Evolutionary conservation across 2,113 vertebrate species (phyloP).

Genomic region (Paradoxurus hermaphroditus): DNA sequence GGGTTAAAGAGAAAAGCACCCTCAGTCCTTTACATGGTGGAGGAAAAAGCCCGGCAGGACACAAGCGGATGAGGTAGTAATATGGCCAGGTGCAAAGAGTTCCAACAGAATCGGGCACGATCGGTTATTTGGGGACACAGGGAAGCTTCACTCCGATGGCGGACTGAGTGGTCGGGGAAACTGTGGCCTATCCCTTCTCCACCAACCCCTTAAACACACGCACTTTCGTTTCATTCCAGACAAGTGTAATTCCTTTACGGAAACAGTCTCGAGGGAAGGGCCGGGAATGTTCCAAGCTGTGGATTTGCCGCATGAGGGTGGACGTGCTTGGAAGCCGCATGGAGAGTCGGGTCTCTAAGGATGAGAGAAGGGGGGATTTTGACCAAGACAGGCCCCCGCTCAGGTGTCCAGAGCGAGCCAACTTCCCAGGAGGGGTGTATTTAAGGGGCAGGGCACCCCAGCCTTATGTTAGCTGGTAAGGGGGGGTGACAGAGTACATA

Average conservation of each 20-base stretch:
- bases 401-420: not conserved
- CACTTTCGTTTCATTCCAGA: not conserved
- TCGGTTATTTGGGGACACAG: not conserved
- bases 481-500: not conserved
- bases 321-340: rapidly evolving
- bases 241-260: not conserved
- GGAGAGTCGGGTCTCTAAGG: not conserved
- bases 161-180: not conserved
- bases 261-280: not conserved
- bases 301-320: not conserved
- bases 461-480: not conserved
- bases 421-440: not conserved
- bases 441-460: not conserved
- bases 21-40: not conserved
- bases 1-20: not conserved
- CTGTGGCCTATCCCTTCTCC: not conserved
- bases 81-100: not conserved
- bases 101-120: not conserved
- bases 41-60: not conserved
- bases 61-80: not conserved
- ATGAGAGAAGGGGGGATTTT: not conserved
- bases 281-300: not conserved
- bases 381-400: not conserved
- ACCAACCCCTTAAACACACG: not conserved
- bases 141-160: not conserved